Evolutionary conservation across 2,888 invertebrate genomes (phyloP).

Genomic region (Erebia aethiops): DNA sequence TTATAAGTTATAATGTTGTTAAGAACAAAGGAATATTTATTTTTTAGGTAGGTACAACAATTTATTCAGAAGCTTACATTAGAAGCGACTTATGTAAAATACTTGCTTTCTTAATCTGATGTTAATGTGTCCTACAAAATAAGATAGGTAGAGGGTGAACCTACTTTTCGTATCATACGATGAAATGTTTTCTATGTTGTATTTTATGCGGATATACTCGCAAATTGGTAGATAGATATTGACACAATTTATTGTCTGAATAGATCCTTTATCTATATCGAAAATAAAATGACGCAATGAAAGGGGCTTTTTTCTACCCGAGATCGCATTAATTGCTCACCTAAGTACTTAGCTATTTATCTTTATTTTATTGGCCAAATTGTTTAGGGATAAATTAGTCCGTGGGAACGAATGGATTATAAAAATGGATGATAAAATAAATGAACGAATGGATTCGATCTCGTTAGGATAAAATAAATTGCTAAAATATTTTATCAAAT

Average conservation of each 20-base stretch:
- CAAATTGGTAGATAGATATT: conserved; percentile 28
- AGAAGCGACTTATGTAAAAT: too few relatives aligned
- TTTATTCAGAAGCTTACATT: too few relatives aligned
- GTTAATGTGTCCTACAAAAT: not conserved
- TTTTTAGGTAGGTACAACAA: too few relatives aligned
- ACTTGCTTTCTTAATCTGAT: too few relatives aligned
- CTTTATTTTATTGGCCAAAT: conserved; percentile 44
- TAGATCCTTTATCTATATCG: conserved; percentile 67
- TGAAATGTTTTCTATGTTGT: conserved; percentile 59
- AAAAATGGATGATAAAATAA: conserved; percentile 8
- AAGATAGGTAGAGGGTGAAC: conserved; percentile 5
- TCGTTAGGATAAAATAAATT: conserved; percentile 3
- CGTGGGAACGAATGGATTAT: conserved; percentile 57
- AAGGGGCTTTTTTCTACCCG: conserved; percentile 29
- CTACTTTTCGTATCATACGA: conserved; percentile 52
- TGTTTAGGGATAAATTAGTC: conserved; percentile 60
- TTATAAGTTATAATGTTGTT: too few relatives aligned
- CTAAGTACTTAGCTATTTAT: conserved; percentile 28
- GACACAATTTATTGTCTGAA: conserved; percentile 53
- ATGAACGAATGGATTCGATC: conserved; percentile 46
- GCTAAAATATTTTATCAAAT: conserved; percentile 1
- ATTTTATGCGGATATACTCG: conserved; percentile 47
- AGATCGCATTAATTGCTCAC: conserved; percentile 30
- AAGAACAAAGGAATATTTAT: too few relatives aligned
- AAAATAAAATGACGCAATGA: conserved; percentile 50